These are phyloP conservation scores for Sphaeramia orbicularis DNA, from an alignment of 2,797 vertebrate species.

Conservation along the genomic window DNA sequence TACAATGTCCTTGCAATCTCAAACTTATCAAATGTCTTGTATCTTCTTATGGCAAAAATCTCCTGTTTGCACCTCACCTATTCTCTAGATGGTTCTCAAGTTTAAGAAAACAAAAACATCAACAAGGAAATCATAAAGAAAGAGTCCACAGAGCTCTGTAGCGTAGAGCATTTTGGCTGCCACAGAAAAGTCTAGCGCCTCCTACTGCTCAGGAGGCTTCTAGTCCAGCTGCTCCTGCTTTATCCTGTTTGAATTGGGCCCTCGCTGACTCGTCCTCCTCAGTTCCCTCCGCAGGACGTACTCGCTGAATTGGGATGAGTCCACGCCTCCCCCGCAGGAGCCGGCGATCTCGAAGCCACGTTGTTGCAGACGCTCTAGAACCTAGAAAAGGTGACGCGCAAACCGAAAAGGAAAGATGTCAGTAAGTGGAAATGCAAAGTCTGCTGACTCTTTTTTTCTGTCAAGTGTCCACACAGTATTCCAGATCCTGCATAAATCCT, in stretches of 20 bases:
- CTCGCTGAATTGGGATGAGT: constrained; percentile 99
- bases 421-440: not conserved
- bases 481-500: constrained; percentile 15
- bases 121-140: constrained; percentile 72
- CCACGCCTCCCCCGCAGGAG: constrained; percentile 96
- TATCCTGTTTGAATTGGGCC: constrained; percentile 97
- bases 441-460: constrained; percentile 10
- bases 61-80: constrained; percentile 73
- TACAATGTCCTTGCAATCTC: constrained; percentile 80
- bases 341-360: constrained; percentile 96
- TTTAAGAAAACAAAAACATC: constrained; percentile 78
- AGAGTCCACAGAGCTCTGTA: constrained; percentile 79
- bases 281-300: constrained; percentile 96
- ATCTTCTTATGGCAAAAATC: constrained; percentile 80
- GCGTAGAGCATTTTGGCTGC: constrained; percentile 65
- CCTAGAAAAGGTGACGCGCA: constrained; percentile 77
- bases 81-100: constrained; percentile 77
- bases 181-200: constrained; percentile 81
- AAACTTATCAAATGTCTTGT: constrained; percentile 78
- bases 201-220: constrained; percentile 78
- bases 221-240: constrained; percentile 99
- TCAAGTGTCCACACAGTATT: constrained; percentile 1
- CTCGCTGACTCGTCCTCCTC: constrained; percentile 92
- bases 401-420: constrained; percentile 1
- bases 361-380: constrained; percentile 97